phyloP scores from a whole-genome alignment of 1,140 invertebrate genomes.

The Macrobrachium rosenbergii region DNA sequence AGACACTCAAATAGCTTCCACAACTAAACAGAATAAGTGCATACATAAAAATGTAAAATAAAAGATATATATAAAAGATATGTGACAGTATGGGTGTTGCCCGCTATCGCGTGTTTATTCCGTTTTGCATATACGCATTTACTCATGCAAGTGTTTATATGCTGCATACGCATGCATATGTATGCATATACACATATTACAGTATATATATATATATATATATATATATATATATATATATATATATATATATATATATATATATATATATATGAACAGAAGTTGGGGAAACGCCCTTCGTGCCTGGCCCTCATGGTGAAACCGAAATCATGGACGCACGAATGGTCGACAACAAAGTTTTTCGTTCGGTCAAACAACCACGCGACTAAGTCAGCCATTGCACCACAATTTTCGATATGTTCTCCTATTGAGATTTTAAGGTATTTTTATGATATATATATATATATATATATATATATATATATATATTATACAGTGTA shows the following conservation, averaged over 20 bases:
- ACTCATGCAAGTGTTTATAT: too few relatives aligned
- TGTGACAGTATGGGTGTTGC: constrained; percentile 27
- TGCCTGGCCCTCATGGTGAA: too few relatives aligned
- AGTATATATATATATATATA: constrained; percentile 28
- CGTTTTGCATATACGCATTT: too few relatives aligned
- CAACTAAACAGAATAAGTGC: too few relatives aligned
- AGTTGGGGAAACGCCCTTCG: not conserved
- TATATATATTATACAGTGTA: not conserved
- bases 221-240: constrained; percentile 40
- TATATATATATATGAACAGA: constrained; percentile 16
- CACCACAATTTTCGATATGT: too few relatives aligned
- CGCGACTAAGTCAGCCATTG: too few relatives aligned
- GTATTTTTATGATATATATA: constrained; percentile 22
- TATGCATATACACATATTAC: constrained; percentile 26
- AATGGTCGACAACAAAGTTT: too few relatives aligned
- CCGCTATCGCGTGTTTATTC: too few relatives aligned
- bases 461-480: constrained; percentile 43
- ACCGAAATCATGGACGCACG: too few relatives aligned
- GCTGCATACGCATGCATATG: constrained; percentile 1
- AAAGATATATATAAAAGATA: constrained; percentile 52
- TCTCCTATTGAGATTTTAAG: too few relatives aligned
- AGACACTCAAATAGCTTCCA: too few relatives aligned
- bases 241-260: constrained; percentile 25
- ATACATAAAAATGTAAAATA: constrained; percentile 41
- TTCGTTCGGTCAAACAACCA: too few relatives aligned